Evolutionary conservation across 1,140 invertebrate genomes (phyloP).

Genomic region (Trichonephila inaurata): DNA sequence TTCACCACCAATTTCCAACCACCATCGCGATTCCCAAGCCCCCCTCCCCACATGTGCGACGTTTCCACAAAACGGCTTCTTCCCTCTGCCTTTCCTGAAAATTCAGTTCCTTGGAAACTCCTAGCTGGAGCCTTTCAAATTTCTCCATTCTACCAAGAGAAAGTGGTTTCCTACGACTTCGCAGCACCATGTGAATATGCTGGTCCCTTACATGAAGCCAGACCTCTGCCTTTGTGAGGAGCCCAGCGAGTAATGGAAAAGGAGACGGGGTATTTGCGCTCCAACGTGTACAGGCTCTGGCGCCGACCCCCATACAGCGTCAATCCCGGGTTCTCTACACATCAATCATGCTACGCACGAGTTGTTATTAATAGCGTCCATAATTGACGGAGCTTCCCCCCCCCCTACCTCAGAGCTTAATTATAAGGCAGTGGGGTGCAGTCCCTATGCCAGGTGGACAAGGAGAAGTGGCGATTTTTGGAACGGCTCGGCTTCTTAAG

Average conservation of each 20-base stretch:
- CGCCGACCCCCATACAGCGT: slow-evolving; percentile 47
- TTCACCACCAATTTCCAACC: slow-evolving; percentile 4
- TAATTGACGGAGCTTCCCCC: slow-evolving; percentile 56
- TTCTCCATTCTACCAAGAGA: slow-evolving; percentile 15
- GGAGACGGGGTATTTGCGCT: slow-evolving; percentile 23
- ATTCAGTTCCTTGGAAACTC: neutral
- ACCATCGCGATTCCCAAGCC: neutral
- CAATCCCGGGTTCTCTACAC: slow-evolving; percentile 61
- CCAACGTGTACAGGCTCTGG: neutral
- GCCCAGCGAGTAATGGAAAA: neutral
- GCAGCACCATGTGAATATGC: neutral
- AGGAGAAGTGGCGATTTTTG: slow-evolving; percentile 1
- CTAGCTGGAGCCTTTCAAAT: slow-evolving; percentile 3
- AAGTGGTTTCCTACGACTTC: slow-evolving; percentile 38
- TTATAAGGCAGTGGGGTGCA: slow-evolving; percentile 54
- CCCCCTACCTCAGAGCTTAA: slow-evolving; percentile 53
- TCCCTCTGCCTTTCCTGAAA: neutral
- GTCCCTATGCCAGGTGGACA: slow-evolving; percentile 54
- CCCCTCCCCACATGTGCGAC: neutral
- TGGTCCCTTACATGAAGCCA: slow-evolving; percentile 21
- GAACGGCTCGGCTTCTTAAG: neutral
- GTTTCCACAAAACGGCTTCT: slow-evolving; percentile 7
- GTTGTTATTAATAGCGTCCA: slow-evolving; percentile 73
- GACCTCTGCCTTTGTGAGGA: slow-evolving; percentile 22
- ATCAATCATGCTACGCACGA: slow-evolving; percentile 70